These are phyloP conservation scores for Collichthys lucidus DNA, from an alignment of 2,113 vertebrate genomes.

Conservation along the genomic window DNA sequence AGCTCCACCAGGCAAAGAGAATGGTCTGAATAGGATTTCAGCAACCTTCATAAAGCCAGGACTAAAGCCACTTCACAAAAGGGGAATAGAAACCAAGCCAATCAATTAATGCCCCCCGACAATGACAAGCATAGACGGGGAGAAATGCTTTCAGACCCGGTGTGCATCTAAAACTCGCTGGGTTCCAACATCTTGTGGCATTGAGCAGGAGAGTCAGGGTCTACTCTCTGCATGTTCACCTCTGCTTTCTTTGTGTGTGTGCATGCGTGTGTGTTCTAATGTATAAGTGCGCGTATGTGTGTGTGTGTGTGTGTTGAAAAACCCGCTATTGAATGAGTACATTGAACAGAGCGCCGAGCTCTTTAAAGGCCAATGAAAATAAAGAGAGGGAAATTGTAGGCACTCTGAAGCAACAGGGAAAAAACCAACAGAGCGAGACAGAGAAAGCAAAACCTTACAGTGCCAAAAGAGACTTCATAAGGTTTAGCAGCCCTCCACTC, in stretches of 20 bases:
- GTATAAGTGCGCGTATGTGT: conserved; percentile 35
- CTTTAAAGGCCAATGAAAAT: conserved; percentile 84
- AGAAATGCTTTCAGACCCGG: conserved; percentile 75
- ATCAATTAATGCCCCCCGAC: conserved; percentile 79
- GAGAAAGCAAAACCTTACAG: conserved; percentile 77
- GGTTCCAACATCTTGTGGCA: conserved; percentile 63
- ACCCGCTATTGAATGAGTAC: conserved; percentile 75
- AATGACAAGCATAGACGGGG: conserved; percentile 53
- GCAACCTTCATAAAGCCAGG: conserved; percentile 71
- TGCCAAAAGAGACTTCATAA: conserved; percentile 80
- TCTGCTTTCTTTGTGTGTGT: conserved; percentile 68
- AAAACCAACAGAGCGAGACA: conserved; percentile 79
- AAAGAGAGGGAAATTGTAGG: conserved; percentile 81
- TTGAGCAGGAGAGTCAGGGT: conserved; percentile 67
- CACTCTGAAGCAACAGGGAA: conserved; percentile 77
- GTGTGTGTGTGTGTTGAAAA: conserved; percentile 57
- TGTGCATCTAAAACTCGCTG: conserved; percentile 64
- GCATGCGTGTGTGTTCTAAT: conserved; percentile 58
- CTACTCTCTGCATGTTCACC: conserved; percentile 56
- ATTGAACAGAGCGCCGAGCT: conserved; percentile 72
- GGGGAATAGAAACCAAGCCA: conserved; percentile 69
- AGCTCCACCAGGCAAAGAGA: conserved; percentile 64
- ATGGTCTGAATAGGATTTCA: conserved; percentile 71
- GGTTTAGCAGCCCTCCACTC: conserved; percentile 81
- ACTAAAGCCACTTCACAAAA: conserved; percentile 73